Evolutionary conservation across 2,888 invertebrate genomes (phyloP), one percentile per base, ranked within the genome.

Genomic region (Cybosia mesomella): DNA sequence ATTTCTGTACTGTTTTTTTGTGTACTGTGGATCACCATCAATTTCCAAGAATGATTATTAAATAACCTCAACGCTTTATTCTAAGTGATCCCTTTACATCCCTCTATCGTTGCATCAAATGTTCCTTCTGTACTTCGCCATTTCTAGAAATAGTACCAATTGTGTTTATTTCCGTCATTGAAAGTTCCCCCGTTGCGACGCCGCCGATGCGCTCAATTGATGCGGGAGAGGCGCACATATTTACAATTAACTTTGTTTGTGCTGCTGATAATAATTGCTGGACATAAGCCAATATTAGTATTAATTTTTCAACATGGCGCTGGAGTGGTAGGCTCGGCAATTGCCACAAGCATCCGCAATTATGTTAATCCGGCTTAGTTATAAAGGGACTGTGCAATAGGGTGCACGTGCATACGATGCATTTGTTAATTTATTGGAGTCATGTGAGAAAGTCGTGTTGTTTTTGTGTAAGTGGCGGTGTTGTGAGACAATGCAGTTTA

Each of bases 361-460:
- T 92, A 94, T 92, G 91, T 88, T 93, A 92, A 93, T 91, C 89
- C 91, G 84, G 90, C 85, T 91, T 93, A 94, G 95, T 95, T 91
- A 90, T 84, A 85, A 90, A 84, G 88, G 84, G 91, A 84, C 90
- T 83, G 85, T 90, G 89, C 87, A 83, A 81, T 87, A 88, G 82
- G 87, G 77, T 88, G 91, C 91, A 92, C 94, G 94, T 85, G 80
- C 85, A 78, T 86, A 91, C 89, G 87, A 94, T 93, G 93, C 88
- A 88, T 91, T 89, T 89, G 84, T 85, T 86, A 87, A 89, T 85
- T 83, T 85, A 82, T 88, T 79, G 71, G 77, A 83, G 87, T 83
- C 83, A 89, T 90, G 91, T 92, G 92, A 91, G 83, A 87, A 89
- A 87, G 82, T 90, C 74, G 75, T 71, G 70, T 85, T 86, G 85